Conservation (phyloP, 1,140 invertebrate genomes). For the Rhyzopertha dominica region DNA sequence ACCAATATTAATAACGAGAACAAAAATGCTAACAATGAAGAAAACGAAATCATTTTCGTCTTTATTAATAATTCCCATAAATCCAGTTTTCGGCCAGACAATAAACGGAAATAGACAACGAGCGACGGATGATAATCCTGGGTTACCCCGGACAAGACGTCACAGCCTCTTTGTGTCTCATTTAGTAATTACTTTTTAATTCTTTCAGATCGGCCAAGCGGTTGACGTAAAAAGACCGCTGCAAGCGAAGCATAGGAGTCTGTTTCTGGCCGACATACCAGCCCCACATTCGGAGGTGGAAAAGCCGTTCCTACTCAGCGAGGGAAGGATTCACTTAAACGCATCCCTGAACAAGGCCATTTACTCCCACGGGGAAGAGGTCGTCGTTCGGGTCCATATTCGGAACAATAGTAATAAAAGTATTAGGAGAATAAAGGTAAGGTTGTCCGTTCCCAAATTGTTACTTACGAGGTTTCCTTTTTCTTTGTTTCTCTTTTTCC, state of each 20-base stretch:
- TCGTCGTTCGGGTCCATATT: slow-evolving; percentile 82
- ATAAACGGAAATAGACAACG: too few species aligned
- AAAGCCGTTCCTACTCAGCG: slow-evolving; percentile 58
- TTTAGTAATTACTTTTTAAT: background rate
- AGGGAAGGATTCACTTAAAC: slow-evolving; percentile 70
- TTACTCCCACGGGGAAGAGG: slow-evolving; percentile 88
- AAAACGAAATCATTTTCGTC: too few species aligned
- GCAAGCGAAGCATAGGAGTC: background rate
- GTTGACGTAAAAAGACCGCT: background rate
- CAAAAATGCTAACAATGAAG: too few species aligned
- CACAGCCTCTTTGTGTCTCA: too few species aligned
- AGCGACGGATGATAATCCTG: too few species aligned
- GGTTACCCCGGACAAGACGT: too few species aligned
- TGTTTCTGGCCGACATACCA: slow-evolving; percentile 31
- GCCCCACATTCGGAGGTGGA: slow-evolving; percentile 49
- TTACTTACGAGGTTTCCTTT: too few species aligned
- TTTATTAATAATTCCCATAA: too few species aligned
- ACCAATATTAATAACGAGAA: too few species aligned
- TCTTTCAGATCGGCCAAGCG: slow-evolving; percentile 6
- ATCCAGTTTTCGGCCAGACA: too few species aligned
- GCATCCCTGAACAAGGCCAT: slow-evolving; percentile 90
- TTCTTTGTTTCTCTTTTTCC: too few species aligned
- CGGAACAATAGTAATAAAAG: slow-evolving; percentile 94
- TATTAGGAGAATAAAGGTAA: slow-evolving; percentile 85
- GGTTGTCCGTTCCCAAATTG: too few species aligned